Conservation (phyloP, 2,797 vertebrate species). For the Knipowitschia caucasica region DNA sequence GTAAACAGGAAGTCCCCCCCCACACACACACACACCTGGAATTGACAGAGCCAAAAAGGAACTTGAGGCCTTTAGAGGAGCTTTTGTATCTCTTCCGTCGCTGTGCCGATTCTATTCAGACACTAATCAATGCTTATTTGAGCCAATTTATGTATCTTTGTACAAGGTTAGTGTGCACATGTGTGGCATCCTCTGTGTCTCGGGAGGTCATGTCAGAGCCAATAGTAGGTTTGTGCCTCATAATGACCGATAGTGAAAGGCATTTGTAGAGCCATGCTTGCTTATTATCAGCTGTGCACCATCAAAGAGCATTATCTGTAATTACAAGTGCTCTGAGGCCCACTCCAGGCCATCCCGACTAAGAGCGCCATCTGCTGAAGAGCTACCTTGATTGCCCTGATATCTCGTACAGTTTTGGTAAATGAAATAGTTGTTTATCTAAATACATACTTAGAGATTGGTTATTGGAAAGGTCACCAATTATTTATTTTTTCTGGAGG, state of each 20-base stretch:
- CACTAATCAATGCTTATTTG: conserved; percentile 49
- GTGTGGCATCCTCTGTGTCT: conserved; percentile 22
- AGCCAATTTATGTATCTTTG: conserved; percentile 19
- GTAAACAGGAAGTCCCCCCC: conserved; percentile 51
- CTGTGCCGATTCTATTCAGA: conserved; percentile 42
- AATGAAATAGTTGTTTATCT: background rate
- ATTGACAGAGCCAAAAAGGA: conserved; percentile 42
- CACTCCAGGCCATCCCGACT: conserved; percentile 38
- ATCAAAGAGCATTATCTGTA: conserved; percentile 78
- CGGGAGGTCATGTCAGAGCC: conserved; percentile 58
- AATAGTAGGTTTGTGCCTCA: conserved; percentile 57
- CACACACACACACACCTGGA: conserved; percentile 43
- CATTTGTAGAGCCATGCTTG: conserved; percentile 55
- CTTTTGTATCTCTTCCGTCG: conserved; percentile 49
- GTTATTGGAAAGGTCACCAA: too few species aligned
- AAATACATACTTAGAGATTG: too few species aligned
- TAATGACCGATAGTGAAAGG: conserved; percentile 71
- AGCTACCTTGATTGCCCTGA: conserved; percentile 31
- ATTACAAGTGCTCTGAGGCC: conserved; percentile 47
- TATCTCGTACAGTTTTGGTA: background rate
- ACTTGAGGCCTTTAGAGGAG: conserved; percentile 41
- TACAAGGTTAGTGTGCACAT: conserved; percentile 2
- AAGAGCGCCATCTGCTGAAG: conserved; percentile 32
- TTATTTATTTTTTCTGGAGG: too few species aligned
- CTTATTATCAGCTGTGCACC: conserved; percentile 78